Conservation (phyloP, 2,113 vertebrate genomes). For the Pongo pygmaeus region DNA sequence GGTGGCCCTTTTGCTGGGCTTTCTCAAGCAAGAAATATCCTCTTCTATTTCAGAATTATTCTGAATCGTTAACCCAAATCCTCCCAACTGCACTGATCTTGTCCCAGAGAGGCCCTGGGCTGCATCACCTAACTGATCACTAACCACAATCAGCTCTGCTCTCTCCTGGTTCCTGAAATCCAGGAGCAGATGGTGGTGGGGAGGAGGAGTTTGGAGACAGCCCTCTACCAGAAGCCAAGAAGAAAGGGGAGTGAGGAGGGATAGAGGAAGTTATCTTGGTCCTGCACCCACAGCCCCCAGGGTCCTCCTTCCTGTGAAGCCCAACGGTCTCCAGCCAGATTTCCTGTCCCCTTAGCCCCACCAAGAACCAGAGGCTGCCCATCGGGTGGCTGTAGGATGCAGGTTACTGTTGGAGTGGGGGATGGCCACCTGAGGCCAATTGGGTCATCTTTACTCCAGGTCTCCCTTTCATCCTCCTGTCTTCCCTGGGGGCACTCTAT, state of each 20-base stretch:
- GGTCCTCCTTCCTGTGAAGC: constrained; percentile 61
- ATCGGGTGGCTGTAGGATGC: neutral
- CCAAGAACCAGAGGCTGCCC: neutral
- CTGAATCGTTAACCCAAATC: neutral
- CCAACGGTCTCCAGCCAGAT: constrained; percentile 69
- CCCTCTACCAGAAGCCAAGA: neutral
- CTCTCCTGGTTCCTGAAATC: constrained; percentile 45
- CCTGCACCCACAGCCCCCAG: neutral
- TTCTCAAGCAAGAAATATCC: neutral
- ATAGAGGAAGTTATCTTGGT: constrained; percentile 59
- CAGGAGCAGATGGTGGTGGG: neutral
- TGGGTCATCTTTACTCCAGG: neutral
- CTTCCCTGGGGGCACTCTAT: neutral
- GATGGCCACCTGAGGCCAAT: neutral
- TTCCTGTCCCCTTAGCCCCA: constrained; percentile 62
- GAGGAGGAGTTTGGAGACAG: neutral
- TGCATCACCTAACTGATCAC: neutral
- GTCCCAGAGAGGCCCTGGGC: neutral
- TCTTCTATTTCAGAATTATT: constrained; percentile 11
- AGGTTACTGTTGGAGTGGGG: neutral
- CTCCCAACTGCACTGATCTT: neutral
- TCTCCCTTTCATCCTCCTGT: neutral
- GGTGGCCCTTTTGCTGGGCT: neutral
- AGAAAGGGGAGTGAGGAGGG: neutral
- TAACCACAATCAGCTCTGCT: constrained; percentile 41